Percentiles rank a stretch among this genome's conserved stretches.
These are phyloP conservation scores for Lithosia quadra DNA, from an alignment of 2,888 invertebrate genomes.

Conservation along the genomic window DNA sequence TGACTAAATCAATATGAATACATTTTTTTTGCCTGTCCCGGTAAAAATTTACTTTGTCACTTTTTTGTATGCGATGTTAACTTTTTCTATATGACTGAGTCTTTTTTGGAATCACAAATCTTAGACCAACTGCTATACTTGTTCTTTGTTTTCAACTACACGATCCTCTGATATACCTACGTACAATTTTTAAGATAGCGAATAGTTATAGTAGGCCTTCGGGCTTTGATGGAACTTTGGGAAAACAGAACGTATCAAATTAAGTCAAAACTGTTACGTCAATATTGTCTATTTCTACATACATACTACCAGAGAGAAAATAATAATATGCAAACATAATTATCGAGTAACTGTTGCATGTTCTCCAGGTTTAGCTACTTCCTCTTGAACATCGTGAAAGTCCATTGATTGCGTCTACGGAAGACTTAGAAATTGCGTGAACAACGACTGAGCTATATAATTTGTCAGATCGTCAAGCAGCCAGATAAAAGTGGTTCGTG, in stretches of 20 bases:
- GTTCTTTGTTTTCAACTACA: too few relatives aligned
- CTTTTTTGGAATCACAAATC: too few relatives aligned
- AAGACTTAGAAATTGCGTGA: conserved; percentile 61
- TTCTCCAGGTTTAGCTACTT: not conserved
- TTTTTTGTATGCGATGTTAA: too few relatives aligned
- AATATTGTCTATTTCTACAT: not conserved
- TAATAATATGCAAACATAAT: not conserved
- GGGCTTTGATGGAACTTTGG: too few relatives aligned
- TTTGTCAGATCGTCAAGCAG: conserved; percentile 69
- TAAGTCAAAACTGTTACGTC: not conserved
- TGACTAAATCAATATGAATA: not conserved
- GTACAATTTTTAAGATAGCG: not conserved
- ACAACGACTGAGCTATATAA: conserved; percentile 64
- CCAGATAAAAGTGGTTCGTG: conserved; percentile 66
- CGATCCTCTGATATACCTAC: too few relatives aligned
- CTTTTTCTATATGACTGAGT: too few relatives aligned
- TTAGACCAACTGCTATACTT: too few relatives aligned
- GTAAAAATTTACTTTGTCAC: too few relatives aligned
- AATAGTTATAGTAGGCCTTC: not conserved
- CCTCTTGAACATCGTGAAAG: conserved; percentile 43
- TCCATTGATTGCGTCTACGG: conserved; percentile 30
- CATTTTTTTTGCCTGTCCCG: too few relatives aligned
- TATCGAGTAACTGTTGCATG: not conserved
- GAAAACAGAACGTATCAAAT: not conserved
- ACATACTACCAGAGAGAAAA: not conserved